Conservation (phyloP, 2,113 vertebrate species). For the Ophthalmolycus amberensis region DNA sequence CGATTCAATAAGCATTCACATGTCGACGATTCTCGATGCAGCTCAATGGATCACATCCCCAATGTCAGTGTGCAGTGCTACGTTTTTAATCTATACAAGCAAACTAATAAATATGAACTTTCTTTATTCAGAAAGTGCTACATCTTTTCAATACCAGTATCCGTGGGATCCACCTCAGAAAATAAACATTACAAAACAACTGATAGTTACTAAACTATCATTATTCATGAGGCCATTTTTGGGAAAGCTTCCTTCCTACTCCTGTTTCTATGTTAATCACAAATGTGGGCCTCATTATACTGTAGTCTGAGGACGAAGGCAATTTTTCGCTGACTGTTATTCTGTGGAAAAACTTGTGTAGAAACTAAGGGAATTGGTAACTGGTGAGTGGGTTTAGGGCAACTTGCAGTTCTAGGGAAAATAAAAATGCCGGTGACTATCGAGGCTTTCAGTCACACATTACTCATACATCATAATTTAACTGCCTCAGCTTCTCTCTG, state of each 20-base stretch:
- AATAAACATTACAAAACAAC: too few species aligned
- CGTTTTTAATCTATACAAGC: too few species aligned
- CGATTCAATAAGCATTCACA: too few species aligned
- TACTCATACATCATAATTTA: constrained; percentile 9
- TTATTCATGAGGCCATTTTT: constrained; percentile 47
- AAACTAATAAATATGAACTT: too few species aligned
- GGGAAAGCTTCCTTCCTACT: constrained; percentile 47
- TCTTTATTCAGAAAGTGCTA: too few species aligned
- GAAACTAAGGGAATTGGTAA: constrained; percentile 4
- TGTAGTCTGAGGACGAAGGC: neutral
- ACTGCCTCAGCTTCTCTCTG: neutral
- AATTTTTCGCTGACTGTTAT: constrained; percentile 33
- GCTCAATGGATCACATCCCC: neutral
- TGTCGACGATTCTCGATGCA: neutral
- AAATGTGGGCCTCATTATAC: constrained; percentile 39
- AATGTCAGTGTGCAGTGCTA: neutral
- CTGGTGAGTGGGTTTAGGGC: constrained; percentile 20
- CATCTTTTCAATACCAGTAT: too few species aligned
- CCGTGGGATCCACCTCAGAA: too few species aligned
- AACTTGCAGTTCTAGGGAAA: constrained; percentile 6
- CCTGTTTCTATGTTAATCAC: constrained; percentile 49
- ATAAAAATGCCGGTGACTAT: constrained; percentile 21
- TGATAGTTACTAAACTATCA: constrained; percentile 49
- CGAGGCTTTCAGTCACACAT: neutral
- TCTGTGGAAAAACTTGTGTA: constrained; percentile 4